Evolutionary conservation across 2,797 vertebrate genomes (phyloP).

Genomic region (Peromyscus eremicus): DNA sequence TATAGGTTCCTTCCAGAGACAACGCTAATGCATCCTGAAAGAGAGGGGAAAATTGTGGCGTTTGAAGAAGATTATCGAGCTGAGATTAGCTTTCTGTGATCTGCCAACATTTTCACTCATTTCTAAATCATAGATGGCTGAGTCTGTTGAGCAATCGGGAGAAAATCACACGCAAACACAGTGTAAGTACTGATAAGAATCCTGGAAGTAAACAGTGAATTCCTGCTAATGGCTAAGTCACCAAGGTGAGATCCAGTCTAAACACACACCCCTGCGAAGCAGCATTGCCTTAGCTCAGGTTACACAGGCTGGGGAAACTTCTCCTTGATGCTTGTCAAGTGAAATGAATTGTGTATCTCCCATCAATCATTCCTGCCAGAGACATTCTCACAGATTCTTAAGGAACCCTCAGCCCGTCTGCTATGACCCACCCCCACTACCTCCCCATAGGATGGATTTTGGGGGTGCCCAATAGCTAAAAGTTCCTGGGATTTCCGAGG

Average conservation of each 20-base stretch:
- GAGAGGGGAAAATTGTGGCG: constrained; percentile 82
- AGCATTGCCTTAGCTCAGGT: constrained; percentile 91
- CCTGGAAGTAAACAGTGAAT: constrained; percentile 92
- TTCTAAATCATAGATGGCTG: constrained; percentile 87
- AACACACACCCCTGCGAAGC: constrained; percentile 92
- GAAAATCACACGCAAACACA: constrained; percentile 92
- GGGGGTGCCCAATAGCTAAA: constrained; percentile 37
- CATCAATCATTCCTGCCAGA: constrained; percentile 87
- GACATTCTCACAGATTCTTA: constrained; percentile 52
- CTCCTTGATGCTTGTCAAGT: constrained; percentile 85
- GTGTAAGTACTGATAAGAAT: constrained; percentile 92
- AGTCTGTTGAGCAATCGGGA: constrained; percentile 90
- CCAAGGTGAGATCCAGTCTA: constrained; percentile 92
- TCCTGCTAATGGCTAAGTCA: constrained; percentile 94
- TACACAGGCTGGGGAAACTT: constrained; percentile 85
- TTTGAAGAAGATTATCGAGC: constrained; percentile 87
- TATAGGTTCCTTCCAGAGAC: constrained; percentile 70
- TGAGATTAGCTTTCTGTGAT: constrained; percentile 86
- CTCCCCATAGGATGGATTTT: not conserved
- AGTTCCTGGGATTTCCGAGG: constrained; percentile 37
- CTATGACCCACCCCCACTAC: not conserved
- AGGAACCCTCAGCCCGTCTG: constrained; percentile 5
- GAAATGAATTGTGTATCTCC: constrained; percentile 85
- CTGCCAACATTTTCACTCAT: constrained; percentile 88
- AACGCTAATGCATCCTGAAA: constrained; percentile 75